These are phyloP conservation scores for Thymelicus acteon DNA, from an alignment of 2,888 invertebrate genomes.

Conservation along the genomic window DNA sequence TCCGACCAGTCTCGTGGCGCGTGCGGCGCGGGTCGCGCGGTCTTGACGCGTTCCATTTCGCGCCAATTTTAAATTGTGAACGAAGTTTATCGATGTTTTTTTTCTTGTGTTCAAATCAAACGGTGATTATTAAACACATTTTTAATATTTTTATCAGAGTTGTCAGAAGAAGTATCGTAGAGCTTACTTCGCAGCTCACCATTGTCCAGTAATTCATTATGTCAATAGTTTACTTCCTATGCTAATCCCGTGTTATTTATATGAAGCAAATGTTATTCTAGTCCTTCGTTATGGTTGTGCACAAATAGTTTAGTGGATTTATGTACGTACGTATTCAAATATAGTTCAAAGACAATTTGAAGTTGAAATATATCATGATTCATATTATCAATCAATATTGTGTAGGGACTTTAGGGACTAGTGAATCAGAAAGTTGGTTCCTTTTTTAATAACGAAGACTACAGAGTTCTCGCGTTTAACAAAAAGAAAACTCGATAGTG, in stretches of 20 bases:
- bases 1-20: conserved; percentile 81
- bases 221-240: conserved; percentile 16
- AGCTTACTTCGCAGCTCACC: not conserved
- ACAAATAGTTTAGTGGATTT: conserved; percentile 18
- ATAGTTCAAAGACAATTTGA: not conserved
- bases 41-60: conserved; percentile 39
- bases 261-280: not conserved
- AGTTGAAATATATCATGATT: no score
- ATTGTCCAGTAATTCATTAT: not conserved
- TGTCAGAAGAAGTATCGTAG: conserved; percentile 19
- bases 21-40: conserved; percentile 69
- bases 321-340: not conserved
- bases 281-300: conserved; percentile 22
- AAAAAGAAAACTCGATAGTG: conserved; percentile 4
- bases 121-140: conserved; percentile 7
- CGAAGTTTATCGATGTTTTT: conserved; percentile 38
- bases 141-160: conserved; percentile 9
- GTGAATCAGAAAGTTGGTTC: not conserved
- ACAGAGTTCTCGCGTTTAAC: not conserved
- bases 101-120: conserved; percentile 15
- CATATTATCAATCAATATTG: not conserved
- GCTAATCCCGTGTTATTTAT: conserved; percentile 10
- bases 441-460: not conserved
- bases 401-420: not conserved
- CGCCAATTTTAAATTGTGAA: conserved; percentile 29